Base-by-base conservation (phyloP, 2,113 vertebrate species). In the Tetraodon nigroviridis region DNA sequence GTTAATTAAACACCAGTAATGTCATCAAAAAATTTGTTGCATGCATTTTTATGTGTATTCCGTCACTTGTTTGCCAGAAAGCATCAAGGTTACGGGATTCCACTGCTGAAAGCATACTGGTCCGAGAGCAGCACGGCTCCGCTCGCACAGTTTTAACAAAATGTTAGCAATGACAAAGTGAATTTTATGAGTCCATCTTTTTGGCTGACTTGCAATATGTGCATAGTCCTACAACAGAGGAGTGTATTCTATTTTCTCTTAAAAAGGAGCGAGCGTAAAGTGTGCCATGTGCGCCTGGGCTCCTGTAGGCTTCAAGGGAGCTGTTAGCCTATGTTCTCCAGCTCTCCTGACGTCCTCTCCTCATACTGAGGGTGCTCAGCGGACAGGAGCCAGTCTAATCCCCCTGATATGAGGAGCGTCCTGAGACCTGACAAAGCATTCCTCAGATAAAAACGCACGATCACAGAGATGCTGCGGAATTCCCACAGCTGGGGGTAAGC, bases 351-450 rank as follows among this genome's bases (percentile, higher is more conserved):
- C 58, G 62, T 75, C 73, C 64, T 71, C 76, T 75, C 71, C 69
- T 70, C 71, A 77, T 75, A 75, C 74, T 16, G 76, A 84, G 79
- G 78, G 79, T 57, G 79, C 80, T 77, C 76, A 87, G 87, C 72
- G 85, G 81, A 81, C 84, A 84, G 90, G 92, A 97, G 90, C 87
- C 90, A 85, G 84, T 75, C 93, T 98, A 98, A 98, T 95, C 93
- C 94, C 91, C 90, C 94, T 94, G 95, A 98, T 97, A 99, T 89
- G 92, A 94, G 93, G 93, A 97, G 94, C 88, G 84, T 89, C 93
- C 91, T 91, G 94, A 98, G 94, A 93, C 93, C 93, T 97, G 93
- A 96, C 93, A 95, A 87, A 92, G 90, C 96, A 99, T 98, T 99
- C 96, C 94, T 94, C 89, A 99, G 96, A 99, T 99, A 99, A 91